Evolutionary conservation across 2,888 invertebrate genomes (phyloP).

Genomic region (Dolichopus griseipennis): DNA sequence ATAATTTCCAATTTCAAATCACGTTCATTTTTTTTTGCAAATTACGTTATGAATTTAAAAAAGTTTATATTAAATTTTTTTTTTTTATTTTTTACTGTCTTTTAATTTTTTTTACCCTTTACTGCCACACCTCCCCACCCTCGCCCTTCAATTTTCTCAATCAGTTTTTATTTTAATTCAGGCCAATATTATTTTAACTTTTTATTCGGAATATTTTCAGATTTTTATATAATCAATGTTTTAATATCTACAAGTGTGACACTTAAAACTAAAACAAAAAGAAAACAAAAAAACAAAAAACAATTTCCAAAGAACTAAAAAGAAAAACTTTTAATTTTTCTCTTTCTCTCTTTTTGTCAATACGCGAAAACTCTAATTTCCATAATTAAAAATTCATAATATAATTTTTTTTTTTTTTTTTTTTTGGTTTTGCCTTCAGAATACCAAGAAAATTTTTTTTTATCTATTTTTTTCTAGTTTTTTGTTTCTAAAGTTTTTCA

Average conservation of each 20-base stretch:
- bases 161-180: no score
- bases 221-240: neutral
- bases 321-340: neutral
- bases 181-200: neutral
- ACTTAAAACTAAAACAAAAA: neutral
- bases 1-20: neutral
- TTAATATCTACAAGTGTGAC: conserved; percentile 2
- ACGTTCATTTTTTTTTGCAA: conserved; percentile 3
- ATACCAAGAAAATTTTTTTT: neutral
- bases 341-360: no score
- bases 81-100: neutral
- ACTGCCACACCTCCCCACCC: no score
- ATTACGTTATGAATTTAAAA: conserved; percentile 2
- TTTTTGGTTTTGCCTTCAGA: no score
- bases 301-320: neutral
- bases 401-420: neutral
- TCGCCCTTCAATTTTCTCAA: no score
- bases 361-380: neutral
- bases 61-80: no score
- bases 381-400: conserved; percentile 6
- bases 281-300: no score
- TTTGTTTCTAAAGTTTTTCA: no score
- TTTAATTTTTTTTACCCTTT: neutral
- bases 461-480: no score
- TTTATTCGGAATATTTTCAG: neutral